Conservation (phyloP, 2,888 invertebrate genomes). For the Eucera pruinosa region DNA sequence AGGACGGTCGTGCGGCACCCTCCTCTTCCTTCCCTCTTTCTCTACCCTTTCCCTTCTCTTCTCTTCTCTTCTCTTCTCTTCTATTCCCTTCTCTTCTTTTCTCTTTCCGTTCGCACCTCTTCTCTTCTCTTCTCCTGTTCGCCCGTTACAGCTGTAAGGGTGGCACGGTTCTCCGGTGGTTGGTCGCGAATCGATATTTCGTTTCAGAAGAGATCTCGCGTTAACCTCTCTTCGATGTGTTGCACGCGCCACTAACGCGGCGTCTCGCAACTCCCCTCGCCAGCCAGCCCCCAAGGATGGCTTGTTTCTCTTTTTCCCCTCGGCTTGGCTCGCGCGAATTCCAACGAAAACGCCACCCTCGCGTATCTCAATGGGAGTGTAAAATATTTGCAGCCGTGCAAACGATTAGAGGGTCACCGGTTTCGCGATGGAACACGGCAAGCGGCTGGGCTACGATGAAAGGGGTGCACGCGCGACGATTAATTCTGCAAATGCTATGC, state of each 20-base stretch:
- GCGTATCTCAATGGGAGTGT: too few species aligned
- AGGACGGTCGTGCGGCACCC: conserved; percentile 51
- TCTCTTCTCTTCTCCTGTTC: not conserved
- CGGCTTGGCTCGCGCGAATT: not conserved
- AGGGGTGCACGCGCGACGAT: conserved; percentile 14
- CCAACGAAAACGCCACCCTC: not conserved
- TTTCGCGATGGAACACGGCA: too few species aligned
- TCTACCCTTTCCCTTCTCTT: conserved; percentile 5
- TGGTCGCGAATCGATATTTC: conserved; percentile 68
- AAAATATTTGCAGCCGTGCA: too few species aligned
- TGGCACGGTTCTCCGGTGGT: conserved; percentile 53
- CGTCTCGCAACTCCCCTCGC: conserved; percentile 27
- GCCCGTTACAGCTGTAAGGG: conserved; percentile 51
- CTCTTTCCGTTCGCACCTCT: not conserved
- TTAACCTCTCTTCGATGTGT: conserved; percentile 68
- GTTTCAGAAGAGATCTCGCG: conserved; percentile 64
- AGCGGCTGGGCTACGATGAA: too few species aligned
- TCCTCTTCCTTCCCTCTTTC: conserved; percentile 14
- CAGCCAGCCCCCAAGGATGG: conserved; percentile 29
- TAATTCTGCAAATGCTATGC: conserved; percentile 42
- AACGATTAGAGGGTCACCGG: too few species aligned
- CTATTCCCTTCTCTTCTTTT: conserved; percentile 6
- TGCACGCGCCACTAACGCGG: conserved; percentile 9
- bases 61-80: conserved; percentile 4
- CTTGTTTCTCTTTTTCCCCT: conserved; percentile 42